These are phyloP conservation scores for Phytoseiulus persimilis DNA, from an alignment of 2,888 invertebrate genomes.

Conservation along the genomic window DNA sequence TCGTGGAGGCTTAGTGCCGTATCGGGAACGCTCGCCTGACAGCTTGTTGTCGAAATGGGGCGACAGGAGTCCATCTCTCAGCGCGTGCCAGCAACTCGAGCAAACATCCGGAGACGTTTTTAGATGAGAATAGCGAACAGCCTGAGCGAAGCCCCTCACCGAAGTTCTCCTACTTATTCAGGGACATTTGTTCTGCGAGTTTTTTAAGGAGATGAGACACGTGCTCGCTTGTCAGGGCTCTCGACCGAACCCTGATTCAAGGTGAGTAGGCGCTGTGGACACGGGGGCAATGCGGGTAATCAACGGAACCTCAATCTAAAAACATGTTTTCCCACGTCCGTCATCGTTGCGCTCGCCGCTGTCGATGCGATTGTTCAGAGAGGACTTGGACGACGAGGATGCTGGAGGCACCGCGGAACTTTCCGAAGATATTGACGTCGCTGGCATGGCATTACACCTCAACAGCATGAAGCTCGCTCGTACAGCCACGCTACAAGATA, in stretches of 20 bases:
- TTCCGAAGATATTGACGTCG: constrained; percentile 21
- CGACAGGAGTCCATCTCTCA: too few relatives aligned
- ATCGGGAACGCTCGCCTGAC: too few relatives aligned
- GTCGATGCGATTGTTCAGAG: neutral
- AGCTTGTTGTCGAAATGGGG: neutral
- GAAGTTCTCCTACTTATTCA: neutral
- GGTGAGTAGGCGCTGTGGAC: neutral
- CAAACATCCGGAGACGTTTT: neutral
- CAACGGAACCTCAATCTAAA: neutral
- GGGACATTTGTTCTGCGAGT: constrained; percentile 36
- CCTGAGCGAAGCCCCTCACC: neutral
- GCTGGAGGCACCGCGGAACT: constrained; percentile 18
- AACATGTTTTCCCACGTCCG: neutral
- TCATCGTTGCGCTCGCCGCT: neutral
- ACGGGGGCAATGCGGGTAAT: neutral
- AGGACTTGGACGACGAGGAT: constrained; percentile 30
- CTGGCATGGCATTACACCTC: constrained; percentile 20
- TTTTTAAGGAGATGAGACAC: constrained; percentile 31
- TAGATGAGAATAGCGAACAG: neutral
- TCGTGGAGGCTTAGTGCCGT: neutral
- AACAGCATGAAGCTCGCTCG: constrained; percentile 35
- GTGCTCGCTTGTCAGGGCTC: constrained; percentile 38
- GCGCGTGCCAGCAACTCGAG: neutral
- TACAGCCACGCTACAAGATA: constrained; percentile 35
- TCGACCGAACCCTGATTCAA: constrained; percentile 35